Conservation (phyloP, 2,797 vertebrate species). For the Cephalopachus bancanus region DNA sequence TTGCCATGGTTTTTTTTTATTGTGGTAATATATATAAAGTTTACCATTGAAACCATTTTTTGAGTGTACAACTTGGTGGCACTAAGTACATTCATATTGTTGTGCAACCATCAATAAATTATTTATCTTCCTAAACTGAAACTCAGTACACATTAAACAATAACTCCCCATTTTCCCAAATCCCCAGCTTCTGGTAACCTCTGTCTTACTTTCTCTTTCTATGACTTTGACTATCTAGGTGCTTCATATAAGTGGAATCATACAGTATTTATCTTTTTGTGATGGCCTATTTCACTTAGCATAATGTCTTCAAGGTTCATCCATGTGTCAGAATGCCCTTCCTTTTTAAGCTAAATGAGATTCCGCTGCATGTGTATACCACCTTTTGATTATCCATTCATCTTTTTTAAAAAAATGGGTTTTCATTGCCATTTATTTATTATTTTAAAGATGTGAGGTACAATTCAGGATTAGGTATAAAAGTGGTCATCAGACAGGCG, state of each 20-base stretch:
- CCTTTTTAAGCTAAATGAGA: not conserved
- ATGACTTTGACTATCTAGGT: not conserved
- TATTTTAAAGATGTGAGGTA: too few relatives aligned
- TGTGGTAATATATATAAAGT: not conserved
- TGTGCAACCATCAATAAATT: too few relatives aligned
- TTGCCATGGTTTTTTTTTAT: not conserved
- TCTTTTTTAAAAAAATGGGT: too few relatives aligned
- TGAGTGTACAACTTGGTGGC: not conserved
- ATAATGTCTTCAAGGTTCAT: not conserved
- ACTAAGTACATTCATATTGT: too few relatives aligned
- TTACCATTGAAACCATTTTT: not conserved
- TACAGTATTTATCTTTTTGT: not conserved
- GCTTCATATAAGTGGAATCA: not conserved
- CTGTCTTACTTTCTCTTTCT: not conserved
- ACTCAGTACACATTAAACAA: not conserved
- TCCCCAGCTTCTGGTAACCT: not conserved
- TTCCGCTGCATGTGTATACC: not conserved
- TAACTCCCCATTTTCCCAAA: not conserved
- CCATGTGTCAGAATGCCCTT: not conserved
- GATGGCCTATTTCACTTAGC: not conserved
- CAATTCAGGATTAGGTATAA: too few relatives aligned
- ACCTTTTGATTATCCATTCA: not conserved
- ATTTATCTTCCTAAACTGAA: not conserved
- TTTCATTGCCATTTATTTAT: too few relatives aligned
- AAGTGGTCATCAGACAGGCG: too few relatives aligned